Conservation (phyloP, 2,797 vertebrate species). For the Ptychadena robeensis region DNA sequence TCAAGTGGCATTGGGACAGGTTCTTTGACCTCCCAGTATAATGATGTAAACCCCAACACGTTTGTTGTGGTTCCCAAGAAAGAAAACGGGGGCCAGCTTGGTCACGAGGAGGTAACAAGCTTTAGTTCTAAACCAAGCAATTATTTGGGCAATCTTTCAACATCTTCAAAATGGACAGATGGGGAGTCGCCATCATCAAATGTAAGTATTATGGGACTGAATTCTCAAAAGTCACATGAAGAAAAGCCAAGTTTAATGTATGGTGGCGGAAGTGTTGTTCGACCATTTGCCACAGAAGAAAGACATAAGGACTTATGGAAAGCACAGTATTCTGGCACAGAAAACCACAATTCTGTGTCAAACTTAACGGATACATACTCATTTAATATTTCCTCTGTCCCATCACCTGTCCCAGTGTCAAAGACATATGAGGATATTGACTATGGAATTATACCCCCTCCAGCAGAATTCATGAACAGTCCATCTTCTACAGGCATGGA, state of each 20-base stretch:
- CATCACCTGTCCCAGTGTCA: background rate
- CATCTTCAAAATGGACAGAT: slow-evolving; percentile 6
- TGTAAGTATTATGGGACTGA: background rate
- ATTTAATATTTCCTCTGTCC: slow-evolving; percentile 52
- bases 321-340: background rate
- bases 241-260: background rate
- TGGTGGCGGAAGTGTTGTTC: background rate
- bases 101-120: background rate
- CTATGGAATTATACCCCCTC: slow-evolving; percentile 74
- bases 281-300: background rate
- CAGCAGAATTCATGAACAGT: slow-evolving; percentile 76
- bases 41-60: slow-evolving; percentile 67
- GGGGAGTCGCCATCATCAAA: background rate
- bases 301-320: background rate
- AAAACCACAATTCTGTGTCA: background rate
- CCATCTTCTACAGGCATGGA: background rate
- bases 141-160: background rate
- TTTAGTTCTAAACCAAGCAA: background rate
- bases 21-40: slow-evolving; percentile 68
- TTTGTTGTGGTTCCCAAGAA: slow-evolving; percentile 73
- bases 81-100: background rate
- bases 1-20: slow-evolving; percentile 20
- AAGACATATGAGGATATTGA: slow-evolving; percentile 63
- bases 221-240: background rate
- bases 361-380: background rate